These are phyloP conservation scores for Fratercula arctica DNA, from an alignment of 2,797 vertebrate species.

Conservation along the genomic window DNA sequence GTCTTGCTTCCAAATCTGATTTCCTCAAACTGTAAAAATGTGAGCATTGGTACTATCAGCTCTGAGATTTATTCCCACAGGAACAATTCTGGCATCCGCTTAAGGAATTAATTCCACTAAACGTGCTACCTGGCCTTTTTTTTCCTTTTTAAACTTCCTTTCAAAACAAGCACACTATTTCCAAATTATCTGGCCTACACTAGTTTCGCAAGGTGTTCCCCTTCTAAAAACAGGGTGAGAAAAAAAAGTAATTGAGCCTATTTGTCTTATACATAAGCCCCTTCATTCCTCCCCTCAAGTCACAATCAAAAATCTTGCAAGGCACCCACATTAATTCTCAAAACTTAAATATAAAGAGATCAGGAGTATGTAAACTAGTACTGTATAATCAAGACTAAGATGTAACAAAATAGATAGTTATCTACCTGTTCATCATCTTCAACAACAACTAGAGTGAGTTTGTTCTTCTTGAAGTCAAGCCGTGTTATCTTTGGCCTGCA, in stretches of 20 bases:
- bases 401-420: background rate
- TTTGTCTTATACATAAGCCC: background rate
- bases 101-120: background rate
- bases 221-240: background rate
- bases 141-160: background rate
- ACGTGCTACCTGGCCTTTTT: background rate
- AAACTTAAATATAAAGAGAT: background rate
- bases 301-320: background rate
- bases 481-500: slow-evolving; percentile 97
- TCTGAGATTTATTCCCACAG: background rate
- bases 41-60: background rate
- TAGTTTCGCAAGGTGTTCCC: background rate
- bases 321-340: background rate
- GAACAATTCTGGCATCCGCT: background rate
- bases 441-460: slow-evolving; percentile 95
- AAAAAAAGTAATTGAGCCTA: background rate
- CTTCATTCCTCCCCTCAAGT: background rate
- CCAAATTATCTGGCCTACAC: background rate
- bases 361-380: background rate
- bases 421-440: slow-evolving; percentile 97
- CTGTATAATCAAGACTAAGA: background rate
- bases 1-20: background rate
- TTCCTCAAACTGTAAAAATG: background rate
- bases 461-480: slow-evolving; percentile 97
- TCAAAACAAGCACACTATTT: background rate